Conservation (phyloP, 2,797 vertebrate genomes). For the Cuculus canorus region DNA sequence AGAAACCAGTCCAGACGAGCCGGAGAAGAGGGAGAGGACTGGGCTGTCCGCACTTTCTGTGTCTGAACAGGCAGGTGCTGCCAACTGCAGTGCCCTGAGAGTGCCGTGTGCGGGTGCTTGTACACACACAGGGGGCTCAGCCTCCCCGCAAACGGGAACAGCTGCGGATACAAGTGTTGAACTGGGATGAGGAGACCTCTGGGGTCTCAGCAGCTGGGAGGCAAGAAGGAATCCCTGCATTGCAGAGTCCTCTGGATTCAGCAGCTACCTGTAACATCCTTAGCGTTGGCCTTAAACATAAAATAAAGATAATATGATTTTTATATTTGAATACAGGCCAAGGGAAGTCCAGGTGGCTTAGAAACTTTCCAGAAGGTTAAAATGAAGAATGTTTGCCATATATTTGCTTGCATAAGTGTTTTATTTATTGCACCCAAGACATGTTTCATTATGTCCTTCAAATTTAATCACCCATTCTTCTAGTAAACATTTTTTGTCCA, state of each 20-base stretch:
- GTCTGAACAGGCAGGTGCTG: fast-evolving
- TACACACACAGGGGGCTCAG: background rate
- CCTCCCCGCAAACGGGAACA: background rate
- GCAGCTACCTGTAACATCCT: background rate
- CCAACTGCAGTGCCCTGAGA: background rate
- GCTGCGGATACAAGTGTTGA: fast-evolving
- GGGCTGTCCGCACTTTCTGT: fast-evolving
- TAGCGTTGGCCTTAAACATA: background rate
- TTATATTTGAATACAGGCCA: background rate
- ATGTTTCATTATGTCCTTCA: background rate
- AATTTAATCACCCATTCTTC: background rate
- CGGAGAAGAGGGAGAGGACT: background rate
- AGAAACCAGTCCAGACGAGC: fast-evolving
- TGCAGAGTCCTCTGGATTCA: background rate
- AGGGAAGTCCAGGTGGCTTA: background rate
- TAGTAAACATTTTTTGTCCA: background rate
- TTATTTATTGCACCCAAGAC: background rate
- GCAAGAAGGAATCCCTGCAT: background rate
- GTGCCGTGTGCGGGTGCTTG: fast-evolving
- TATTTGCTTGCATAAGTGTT: background rate
- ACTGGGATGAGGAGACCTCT: background rate
- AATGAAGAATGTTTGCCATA: background rate
- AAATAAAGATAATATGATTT: background rate
- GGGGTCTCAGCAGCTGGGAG: background rate
- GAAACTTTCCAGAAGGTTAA: background rate